phyloP scores from a whole-genome alignment of 2,797 vertebrate species.

The Emys orbicularis region DNA sequence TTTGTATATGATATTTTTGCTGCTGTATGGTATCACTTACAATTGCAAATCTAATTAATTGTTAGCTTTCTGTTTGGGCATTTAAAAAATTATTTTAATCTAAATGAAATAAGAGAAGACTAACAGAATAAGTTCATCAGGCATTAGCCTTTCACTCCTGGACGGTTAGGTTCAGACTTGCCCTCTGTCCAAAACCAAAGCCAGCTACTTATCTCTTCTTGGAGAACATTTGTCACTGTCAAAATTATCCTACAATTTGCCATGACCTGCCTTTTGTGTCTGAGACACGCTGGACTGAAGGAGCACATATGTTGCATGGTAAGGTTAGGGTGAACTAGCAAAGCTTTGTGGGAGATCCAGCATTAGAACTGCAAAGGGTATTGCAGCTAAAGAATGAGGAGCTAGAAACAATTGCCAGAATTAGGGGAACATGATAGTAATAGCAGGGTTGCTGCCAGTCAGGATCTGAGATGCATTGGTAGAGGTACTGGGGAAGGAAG shows the following conservation, averaged over 20 bases:
- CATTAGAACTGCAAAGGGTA: constrained; percentile 7
- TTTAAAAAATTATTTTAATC: neutral
- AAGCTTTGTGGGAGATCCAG: neutral
- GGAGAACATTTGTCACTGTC: too few relatives aligned
- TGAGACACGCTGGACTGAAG: neutral
- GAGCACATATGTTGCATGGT: neutral
- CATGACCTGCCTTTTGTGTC: neutral
- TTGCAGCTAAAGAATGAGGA: constrained; percentile 2
- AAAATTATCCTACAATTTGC: neutral
- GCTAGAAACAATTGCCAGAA: neutral
- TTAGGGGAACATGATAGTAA: neutral
- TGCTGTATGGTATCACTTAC: neutral
- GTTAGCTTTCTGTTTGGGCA: neutral
- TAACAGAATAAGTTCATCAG: neutral
- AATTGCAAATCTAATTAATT: neutral
- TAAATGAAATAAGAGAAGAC: neutral
- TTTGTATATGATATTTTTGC: neutral
- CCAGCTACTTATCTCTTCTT: neutral
- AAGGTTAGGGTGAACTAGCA: neutral
- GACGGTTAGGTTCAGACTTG: neutral
- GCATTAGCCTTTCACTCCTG: neutral
- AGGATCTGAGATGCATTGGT: neutral
- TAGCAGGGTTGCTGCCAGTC: neutral
- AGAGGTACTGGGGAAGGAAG: neutral
- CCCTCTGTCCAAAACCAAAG: neutral